phyloP scores from a whole-genome alignment of 2,113 vertebrate genomes.

The Rhea americana region DNA sequence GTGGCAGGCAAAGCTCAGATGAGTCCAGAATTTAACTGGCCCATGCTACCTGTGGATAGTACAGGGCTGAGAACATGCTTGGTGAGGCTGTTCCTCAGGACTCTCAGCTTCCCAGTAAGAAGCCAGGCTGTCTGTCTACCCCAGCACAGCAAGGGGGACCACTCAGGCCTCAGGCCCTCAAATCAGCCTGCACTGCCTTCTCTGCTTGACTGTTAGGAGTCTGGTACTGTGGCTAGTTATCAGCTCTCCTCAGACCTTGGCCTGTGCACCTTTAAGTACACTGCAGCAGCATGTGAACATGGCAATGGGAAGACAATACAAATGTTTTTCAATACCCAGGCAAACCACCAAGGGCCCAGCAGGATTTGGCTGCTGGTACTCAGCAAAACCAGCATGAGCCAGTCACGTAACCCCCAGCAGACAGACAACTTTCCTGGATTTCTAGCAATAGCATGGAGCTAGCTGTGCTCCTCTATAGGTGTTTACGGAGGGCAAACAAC shows the following conservation, averaged over 20 bases:
- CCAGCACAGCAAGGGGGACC: neutral
- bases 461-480: neutral
- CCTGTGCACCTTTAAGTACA: accelerated
- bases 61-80: neutral
- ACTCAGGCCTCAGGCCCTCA: accelerated
- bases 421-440: neutral
- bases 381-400: neutral
- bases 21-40: neutral
- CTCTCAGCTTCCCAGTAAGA: neutral
- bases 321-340: neutral
- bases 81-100: neutral
- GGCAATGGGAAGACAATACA: neutral
- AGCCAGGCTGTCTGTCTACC: neutral
- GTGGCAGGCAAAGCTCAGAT: neutral
- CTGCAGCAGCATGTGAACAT: neutral
- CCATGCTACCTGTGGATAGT: neutral
- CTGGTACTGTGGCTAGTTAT: too few relatives aligned
- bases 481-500: neutral
- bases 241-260: neutral
- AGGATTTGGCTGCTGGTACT: neutral
- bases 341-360: neutral
- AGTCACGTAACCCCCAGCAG: accelerated
- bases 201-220: accelerated
- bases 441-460: neutral
- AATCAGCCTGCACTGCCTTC: neutral